These are phyloP conservation scores for Porites lobata DNA, from an alignment of 92 coral and sea anemone genomes.

Conservation along the genomic window DNA sequence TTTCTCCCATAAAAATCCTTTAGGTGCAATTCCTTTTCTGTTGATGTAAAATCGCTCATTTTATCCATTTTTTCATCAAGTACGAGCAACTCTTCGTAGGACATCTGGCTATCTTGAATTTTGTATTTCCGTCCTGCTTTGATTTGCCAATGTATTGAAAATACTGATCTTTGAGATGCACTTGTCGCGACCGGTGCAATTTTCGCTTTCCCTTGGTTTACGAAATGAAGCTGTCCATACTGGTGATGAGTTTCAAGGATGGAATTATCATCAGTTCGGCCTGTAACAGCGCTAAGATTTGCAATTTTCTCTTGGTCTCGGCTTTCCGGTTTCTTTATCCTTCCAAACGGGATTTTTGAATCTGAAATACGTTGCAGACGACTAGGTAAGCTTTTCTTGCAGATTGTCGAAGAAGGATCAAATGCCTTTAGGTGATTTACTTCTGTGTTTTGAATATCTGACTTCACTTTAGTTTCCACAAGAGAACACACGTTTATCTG, in stretches of 20 bases:
- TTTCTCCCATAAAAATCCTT: constrained; percentile 61
- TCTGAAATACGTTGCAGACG: not conserved
- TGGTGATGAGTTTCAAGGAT: not conserved
- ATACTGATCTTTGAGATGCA: constrained; percentile 10
- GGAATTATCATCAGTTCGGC: not conserved
- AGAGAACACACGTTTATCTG: not conserved
- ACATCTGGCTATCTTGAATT: not conserved
- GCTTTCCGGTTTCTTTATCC: not conserved
- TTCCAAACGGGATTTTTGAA: not conserved
- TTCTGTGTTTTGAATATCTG: not conserved
- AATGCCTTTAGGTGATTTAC: not conserved
- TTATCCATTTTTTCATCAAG: constrained; percentile 45
- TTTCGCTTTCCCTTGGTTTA: not conserved
- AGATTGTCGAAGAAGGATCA: not conserved
- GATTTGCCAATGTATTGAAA: constrained; percentile 20
- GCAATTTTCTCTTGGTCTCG: not conserved
- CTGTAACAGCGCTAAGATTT: not conserved
- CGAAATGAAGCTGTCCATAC: not conserved
- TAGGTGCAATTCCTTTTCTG: not conserved
- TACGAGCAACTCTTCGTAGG: constrained; percentile 25
- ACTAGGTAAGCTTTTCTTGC: not conserved
- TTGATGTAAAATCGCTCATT: constrained; percentile 2
- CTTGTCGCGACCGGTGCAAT: not conserved
- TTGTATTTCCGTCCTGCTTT: constrained; percentile 1
- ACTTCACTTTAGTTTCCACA: not conserved